Conservation (phyloP, 1,140 invertebrate genomes). For the Drosophila orosa region DNA sequence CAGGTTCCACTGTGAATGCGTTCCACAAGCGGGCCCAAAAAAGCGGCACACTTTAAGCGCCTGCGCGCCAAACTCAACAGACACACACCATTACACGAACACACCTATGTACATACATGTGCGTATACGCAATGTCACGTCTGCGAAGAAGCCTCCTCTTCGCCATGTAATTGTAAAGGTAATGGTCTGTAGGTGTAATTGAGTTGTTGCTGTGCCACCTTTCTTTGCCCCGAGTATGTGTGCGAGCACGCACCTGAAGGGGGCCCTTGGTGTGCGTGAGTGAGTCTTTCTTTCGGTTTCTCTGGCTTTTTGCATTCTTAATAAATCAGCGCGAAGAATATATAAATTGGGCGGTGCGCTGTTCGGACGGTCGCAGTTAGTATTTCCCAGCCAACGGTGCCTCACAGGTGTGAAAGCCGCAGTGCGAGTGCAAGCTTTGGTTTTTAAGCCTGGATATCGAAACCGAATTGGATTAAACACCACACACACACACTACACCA, state of each 20-base stretch:
- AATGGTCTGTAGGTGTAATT: conserved; percentile 42
- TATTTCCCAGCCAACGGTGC: conserved; percentile 84
- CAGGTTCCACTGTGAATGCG: conserved; percentile 30
- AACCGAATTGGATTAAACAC: conserved; percentile 59
- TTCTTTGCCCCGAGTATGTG: conserved; percentile 7
- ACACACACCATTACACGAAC: conserved; percentile 16
- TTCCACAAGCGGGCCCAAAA: conserved; percentile 37
- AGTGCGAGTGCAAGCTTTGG: conserved; percentile 84
- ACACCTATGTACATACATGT: conserved; percentile 10
- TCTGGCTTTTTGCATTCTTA: conserved; percentile 84
- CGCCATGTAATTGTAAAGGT: neutral
- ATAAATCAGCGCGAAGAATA: conserved; percentile 84
- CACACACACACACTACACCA: neutral
- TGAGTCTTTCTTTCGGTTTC: conserved; percentile 57
- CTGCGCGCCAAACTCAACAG: conserved; percentile 45
- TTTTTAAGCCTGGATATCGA: conserved; percentile 59
- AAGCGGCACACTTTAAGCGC: conserved; percentile 59
- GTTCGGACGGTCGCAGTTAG: conserved; percentile 78
- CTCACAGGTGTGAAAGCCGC: conserved; percentile 74
- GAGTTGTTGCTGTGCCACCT: conserved; percentile 50
- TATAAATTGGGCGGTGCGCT: conserved; percentile 82
- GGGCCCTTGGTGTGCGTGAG: conserved; percentile 26
- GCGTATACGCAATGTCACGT: conserved; percentile 62
- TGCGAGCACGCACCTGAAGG: conserved; percentile 4
- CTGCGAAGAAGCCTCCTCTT: conserved; percentile 36